Base-by-base conservation (phyloP, 1,140 invertebrate species). In the Meteorus sp. region DNA sequence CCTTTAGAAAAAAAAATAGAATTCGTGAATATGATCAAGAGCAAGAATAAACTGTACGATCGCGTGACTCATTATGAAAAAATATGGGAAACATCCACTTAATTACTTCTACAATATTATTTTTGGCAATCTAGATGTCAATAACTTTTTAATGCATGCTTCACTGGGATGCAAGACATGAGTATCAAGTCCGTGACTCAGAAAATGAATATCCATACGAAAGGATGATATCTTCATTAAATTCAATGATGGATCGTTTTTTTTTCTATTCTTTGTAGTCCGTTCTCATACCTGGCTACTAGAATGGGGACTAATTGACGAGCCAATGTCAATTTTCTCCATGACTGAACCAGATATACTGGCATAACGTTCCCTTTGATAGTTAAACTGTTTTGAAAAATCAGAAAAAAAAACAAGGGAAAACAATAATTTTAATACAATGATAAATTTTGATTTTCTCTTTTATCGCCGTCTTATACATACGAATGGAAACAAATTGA, bases 291-390 rank as follows among this genome's bases (percentile, higher is more conserved):
- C 85, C 84, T 89, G 87, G 66, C 88, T 87, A 79, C 86, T 88
- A 74, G 82, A 85, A 74, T 85, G 84, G 66, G 84, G 84, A 81
- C 86, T 89, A 68, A 88, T 81, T 64, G 89, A 90, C 69, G 86
- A 87, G 76, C 89, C 88, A 77, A 91, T 85, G 68, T 87, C 87
- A 78, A 90, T 87, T 76, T 87, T 88, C 76, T 87, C 88, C 85
- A 92, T 86, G 74, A 91, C 81, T 53, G 89, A 92, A 63, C 88
- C 88, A 58, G 89, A 88, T 62, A 92, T 86, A 78, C 88, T 90
- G 59, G 89, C 89, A 77, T 85, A 91, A 80, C 89, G 89, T 83
- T 92, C 90, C 66, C 89, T 89, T 72, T 87, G 85, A 72, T 85
- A 85, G 77, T 85, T 86, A 81, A 82, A 85, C 85, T 87, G 76